These are phyloP conservation scores for Ametastegia equiseti DNA, from an alignment of 2,888 invertebrate genomes.

Conservation along the genomic window DNA sequence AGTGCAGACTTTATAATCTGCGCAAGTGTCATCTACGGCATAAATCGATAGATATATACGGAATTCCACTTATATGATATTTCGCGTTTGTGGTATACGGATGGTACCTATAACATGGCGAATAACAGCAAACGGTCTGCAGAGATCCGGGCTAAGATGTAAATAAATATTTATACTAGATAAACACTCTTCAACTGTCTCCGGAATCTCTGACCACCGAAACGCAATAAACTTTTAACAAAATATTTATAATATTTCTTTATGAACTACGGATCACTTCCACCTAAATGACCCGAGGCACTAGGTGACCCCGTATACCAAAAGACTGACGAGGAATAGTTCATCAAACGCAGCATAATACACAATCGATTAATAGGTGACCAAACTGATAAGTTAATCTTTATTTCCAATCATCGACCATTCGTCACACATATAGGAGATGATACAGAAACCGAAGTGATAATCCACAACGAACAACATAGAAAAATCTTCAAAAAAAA, in stretches of 20 bases:
- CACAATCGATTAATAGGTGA: not conserved
- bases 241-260: not conserved
- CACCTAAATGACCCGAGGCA: not conserved
- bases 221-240: not conserved
- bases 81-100: not conserved
- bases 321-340: slow-evolving; percentile 27
- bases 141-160: not conserved
- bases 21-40: not conserved
- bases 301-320: slow-evolving; percentile 38
- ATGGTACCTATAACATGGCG: not conserved
- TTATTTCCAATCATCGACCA: not conserved
- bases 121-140: not conserved
- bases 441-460: too few relatives aligned
- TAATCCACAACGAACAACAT: too few relatives aligned
- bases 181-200: not conserved
- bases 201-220: not conserved
- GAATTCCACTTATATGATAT: not conserved
- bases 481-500: too few relatives aligned
- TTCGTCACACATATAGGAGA: too few relatives aligned
- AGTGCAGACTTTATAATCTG: not conserved
- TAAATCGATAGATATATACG: not conserved
- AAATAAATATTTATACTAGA: not conserved
- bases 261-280: not conserved
- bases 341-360: not conserved
- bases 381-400: not conserved